Conservation (phyloP, 2,797 vertebrate genomes). For the Sebastiscus albofasciatus region DNA sequence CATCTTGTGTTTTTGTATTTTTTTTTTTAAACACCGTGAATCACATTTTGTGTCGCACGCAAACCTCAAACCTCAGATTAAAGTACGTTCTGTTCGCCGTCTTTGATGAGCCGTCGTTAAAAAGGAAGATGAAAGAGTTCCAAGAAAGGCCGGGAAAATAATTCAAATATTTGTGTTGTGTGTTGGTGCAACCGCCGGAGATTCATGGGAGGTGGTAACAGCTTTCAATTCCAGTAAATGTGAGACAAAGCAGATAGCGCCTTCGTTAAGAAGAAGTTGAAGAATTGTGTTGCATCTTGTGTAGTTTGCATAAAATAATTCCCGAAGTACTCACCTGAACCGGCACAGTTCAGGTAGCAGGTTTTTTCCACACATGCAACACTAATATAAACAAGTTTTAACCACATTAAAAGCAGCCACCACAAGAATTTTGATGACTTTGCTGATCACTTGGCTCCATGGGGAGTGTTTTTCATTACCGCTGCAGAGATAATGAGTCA, state of each 20-base stretch:
- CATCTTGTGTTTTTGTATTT: slow-evolving; percentile 25
- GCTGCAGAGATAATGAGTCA: slow-evolving; percentile 22
- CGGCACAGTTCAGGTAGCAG: slow-evolving; percentile 19
- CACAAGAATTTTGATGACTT: not conserved
- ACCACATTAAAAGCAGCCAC: slow-evolving; percentile 22
- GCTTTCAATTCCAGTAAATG: slow-evolving; percentile 20
- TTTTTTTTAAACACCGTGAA: slow-evolving; percentile 19
- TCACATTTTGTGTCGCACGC: slow-evolving; percentile 26
- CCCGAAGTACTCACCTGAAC: not conserved
- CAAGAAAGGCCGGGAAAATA: not conserved
- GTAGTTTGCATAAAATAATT: not conserved
- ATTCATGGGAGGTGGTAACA: slow-evolving; percentile 18
- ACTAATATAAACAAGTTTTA: not conserved
- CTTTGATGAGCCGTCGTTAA: slow-evolving; percentile 32
- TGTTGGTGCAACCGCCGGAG: slow-evolving; percentile 3
- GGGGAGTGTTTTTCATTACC: slow-evolving; percentile 6
- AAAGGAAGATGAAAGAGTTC: slow-evolving; percentile 28
- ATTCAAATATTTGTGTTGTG: slow-evolving; percentile 25
- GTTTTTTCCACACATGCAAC: not conserved
- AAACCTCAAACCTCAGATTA: slow-evolving; percentile 45
- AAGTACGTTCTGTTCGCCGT: not conserved
- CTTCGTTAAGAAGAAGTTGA: not conserved
- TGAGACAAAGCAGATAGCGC: not conserved
- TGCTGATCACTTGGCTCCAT: not conserved
- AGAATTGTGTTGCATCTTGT: not conserved